A percentile compares a stretch with the other conserved stretches of the same genome.
Evolutionary conservation across 2,797 vertebrate genomes (phyloP).

Genomic region (Syndactyla subalaris): DNA sequence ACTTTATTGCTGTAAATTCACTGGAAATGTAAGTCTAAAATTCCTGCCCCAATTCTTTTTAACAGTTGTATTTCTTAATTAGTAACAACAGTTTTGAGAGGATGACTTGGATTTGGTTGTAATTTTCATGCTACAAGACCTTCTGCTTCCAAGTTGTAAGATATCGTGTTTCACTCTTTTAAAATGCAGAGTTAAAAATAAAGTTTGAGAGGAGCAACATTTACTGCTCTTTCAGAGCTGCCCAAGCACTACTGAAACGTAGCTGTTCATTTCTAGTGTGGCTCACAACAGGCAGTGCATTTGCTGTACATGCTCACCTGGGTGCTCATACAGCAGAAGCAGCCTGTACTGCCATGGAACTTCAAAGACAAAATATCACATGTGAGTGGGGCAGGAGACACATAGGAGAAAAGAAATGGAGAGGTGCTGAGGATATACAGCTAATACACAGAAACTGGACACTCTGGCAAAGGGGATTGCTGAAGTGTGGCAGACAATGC

Average conservation of each 20-base stretch:
- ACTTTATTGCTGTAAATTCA: background rate
- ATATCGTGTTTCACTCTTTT: background rate
- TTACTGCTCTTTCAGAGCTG: background rate
- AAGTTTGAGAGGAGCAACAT: background rate
- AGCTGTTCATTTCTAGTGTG: background rate
- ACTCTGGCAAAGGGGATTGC: background rate
- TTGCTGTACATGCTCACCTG: background rate
- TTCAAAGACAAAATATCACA: background rate
- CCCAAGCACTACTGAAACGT: background rate
- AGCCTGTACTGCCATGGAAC: background rate
- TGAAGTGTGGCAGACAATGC: background rate
- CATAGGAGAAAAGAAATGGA: background rate
- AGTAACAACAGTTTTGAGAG: background rate
- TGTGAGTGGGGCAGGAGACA: background rate
- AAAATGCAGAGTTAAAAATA: slow-evolving; percentile 34
- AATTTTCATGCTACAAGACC: background rate
- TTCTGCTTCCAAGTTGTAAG: background rate
- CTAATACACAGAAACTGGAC: background rate
- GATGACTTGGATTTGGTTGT: background rate
- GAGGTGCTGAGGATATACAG: background rate
- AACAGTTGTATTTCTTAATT: background rate
- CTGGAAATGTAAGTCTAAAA: background rate
- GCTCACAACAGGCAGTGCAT: background rate
- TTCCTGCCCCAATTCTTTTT: background rate
- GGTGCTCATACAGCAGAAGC: background rate